A percentile compares a stretch with the other conserved stretches of the same genome.
These are phyloP conservation scores for Phania funesta DNA, from an alignment of 2,888 invertebrate species.

Conservation along the genomic window DNA sequence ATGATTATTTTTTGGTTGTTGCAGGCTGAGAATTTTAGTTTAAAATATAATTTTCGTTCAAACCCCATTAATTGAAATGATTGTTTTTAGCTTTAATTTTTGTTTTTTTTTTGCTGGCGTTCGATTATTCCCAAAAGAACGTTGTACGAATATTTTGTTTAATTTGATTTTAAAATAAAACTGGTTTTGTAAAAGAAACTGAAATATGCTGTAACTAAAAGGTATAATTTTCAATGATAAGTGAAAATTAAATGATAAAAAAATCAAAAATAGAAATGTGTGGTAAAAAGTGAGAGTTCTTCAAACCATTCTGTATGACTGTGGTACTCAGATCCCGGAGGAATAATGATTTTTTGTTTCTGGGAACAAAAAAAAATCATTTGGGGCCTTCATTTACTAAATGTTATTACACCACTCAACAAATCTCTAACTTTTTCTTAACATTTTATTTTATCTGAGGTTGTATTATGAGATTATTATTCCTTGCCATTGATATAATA, in stretches of 20 bases:
- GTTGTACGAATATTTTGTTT: slow-evolving; percentile 34
- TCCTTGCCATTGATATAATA: no score
- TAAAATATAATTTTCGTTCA: slow-evolving; percentile 60
- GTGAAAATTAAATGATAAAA: slow-evolving; percentile 26
- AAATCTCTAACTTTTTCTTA: no score
- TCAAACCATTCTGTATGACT: slow-evolving; percentile 29
- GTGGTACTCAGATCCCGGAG: slow-evolving; percentile 25
- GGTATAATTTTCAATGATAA: slow-evolving; percentile 40
- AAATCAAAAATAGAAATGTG: slow-evolving; percentile 44
- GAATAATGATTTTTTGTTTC: no score
- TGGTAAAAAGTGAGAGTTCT: slow-evolving; percentile 13
- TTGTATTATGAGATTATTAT: no score
- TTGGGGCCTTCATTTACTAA: no score
- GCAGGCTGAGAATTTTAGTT: slow-evolving; percentile 74
- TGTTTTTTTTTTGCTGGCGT: no score
- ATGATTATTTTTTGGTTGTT: slow-evolving; percentile 79
- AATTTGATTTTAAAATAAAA: slow-evolving; percentile 57
- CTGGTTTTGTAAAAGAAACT: slow-evolving; percentile 58
- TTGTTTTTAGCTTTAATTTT: slow-evolving; percentile 26
- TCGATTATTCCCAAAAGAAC: slow-evolving; percentile 17
- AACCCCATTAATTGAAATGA: slow-evolving; percentile 63
- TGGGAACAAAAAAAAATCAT: no score
- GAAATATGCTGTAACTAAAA: slow-evolving; percentile 60
- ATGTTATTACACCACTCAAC: no score
- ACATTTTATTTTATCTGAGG: no score